These are phyloP conservation scores for Rhyacophila evoluta DNA, from an alignment of 2,888 invertebrate genomes.

Conservation along the genomic window DNA sequence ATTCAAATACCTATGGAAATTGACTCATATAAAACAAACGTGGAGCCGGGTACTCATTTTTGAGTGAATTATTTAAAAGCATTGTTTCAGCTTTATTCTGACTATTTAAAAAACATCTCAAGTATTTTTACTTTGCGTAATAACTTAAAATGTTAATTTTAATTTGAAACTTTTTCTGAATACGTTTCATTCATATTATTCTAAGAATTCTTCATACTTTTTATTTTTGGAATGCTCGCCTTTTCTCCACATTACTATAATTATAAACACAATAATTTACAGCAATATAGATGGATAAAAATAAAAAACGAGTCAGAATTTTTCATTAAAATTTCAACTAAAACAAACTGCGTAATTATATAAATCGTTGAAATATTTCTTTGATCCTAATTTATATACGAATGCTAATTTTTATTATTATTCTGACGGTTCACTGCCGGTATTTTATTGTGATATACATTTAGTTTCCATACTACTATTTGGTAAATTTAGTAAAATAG, in stretches of 20 bases:
- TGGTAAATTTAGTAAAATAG: no score
- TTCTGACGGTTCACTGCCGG: no score
- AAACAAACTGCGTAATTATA: no score
- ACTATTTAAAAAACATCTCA: neutral
- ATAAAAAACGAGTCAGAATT: no score
- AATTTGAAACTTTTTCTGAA: neutral
- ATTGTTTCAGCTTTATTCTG: neutral
- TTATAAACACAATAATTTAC: no score
- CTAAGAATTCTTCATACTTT: neutral
- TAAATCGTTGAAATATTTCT: no score
- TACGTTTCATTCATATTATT: constrained; percentile 7
- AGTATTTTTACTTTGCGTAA: neutral
- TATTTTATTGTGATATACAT: no score
- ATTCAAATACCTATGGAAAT: neutral
- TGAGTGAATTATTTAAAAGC: neutral
- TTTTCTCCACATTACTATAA: neutral
- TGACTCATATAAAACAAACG: constrained; percentile 16
- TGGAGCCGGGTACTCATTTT: neutral
- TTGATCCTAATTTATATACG: no score
- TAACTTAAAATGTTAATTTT: neutral
- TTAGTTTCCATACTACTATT: no score
- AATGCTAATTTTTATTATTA: no score
- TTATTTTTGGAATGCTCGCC: neutral
- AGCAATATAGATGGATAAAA: no score
- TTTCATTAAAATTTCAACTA: no score